Conservation (phyloP, 2,797 vertebrate species). For the Pantherophis vulpinus region DNA sequence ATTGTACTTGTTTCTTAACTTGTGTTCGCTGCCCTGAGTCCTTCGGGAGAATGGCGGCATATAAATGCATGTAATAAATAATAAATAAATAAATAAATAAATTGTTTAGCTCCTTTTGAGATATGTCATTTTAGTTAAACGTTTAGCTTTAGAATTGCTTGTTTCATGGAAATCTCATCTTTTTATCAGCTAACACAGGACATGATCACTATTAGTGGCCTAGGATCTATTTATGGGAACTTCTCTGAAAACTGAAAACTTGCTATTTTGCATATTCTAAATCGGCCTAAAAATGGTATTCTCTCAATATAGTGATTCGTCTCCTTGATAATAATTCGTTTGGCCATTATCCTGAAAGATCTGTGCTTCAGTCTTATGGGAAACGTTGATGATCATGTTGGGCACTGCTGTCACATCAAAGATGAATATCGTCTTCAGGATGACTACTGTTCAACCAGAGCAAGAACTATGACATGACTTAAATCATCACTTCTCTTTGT, state of each 20-base stretch:
- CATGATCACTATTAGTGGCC: not conserved
- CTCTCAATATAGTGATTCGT: not conserved
- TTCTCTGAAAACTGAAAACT: not conserved
- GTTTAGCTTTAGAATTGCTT: not conserved
- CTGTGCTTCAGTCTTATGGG: not conserved
- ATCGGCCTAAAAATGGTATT: not conserved
- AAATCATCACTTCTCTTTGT: conserved; percentile 8
- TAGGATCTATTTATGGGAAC: not conserved
- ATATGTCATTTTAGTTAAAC: not conserved
- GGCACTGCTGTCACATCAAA: not conserved
- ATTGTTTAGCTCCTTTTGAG: not conserved
- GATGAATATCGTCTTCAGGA: not conserved
- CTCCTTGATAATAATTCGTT: not conserved
- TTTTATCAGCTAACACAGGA: not conserved
- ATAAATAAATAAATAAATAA: too few species aligned
- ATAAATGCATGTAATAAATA: too few species aligned
- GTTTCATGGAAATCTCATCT: not conserved
- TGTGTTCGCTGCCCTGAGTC: too few species aligned
- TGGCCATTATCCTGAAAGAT: not conserved
- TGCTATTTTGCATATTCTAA: not conserved
- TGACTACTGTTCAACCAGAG: conserved; percentile 45
- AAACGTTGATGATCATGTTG: not conserved
- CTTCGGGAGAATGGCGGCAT: too few species aligned
- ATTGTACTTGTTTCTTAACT: too few species aligned
- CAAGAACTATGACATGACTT: conserved; percentile 31